Base-by-base conservation (phyloP, 1,140 invertebrate species). In the Odontomachus brunneus region DNA sequence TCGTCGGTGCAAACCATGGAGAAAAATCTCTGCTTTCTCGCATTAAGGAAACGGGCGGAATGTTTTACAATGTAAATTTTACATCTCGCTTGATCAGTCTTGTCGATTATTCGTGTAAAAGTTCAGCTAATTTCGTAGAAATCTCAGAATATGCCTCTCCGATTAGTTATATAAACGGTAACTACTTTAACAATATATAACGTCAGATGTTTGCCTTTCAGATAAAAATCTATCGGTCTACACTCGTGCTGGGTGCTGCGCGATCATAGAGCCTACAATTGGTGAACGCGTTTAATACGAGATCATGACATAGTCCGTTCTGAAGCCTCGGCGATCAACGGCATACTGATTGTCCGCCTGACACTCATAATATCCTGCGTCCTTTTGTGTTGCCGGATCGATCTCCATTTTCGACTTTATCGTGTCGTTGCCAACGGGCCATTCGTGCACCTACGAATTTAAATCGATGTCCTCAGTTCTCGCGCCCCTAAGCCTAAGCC, bases 321-420 rank as follows among this genome's bases (percentile, higher is more conserved):
- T 92, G 84, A 97, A 97, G 67, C 96, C 96, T 74, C 96, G 92
- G 82, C 95, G 94, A 91, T 97, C 97, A 15, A 97, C 96, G 0
- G 96, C 94, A 88, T 97, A 97, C 91, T 97, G 96, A 92, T 97
- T 97, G 84, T 97, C 97, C 5, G 97, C 96, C 84, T 96, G 96
- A 86, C 96, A 97, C 90, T 97, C 96, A 84, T 97, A 97, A 84
- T 96, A 96, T 15, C 96, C 97, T 14, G 95, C 95, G 92, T 96
- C 96, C 89, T 98, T 98, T 93, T 98, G 97, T 0, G 97, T 97
- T 0, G 97, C 97, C 11, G 98, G 98, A 92, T 98, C 98, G 66
- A 98, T 98, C 94, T 98, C 98, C 91, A 98, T 96, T 95, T 98
- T 98, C 9, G 97, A 98, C 92, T 98, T 98, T 11, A 98, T 96